Evolutionary conservation across 2,797 vertebrate species (phyloP), one percentile per base, ranked within the genome.

Genomic region (Todus mexicanus): DNA sequence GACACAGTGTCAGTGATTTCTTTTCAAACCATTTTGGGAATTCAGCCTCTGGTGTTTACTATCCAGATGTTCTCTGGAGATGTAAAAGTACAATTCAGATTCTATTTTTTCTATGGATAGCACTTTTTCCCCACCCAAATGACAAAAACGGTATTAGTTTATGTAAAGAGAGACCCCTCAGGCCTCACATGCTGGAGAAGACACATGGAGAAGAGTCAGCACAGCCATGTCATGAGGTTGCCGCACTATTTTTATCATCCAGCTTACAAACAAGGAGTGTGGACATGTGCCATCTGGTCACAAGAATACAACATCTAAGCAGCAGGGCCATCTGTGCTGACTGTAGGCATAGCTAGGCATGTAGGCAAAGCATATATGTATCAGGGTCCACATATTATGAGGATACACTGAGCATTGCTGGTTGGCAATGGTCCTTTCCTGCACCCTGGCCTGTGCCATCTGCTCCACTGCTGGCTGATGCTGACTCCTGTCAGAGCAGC

Each of bases 401-500:
- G 9, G 42, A 56, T 38, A 56, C 12, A 35, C 10, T n/a, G 42
- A 81, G 14, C 11, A 12, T 12, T 81, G 12, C 31, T 47, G 51
- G 4, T 26, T 84, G 37, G 22, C 33, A 33, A 4, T 5, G 15
- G 22, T 43, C 43, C 37, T 51, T 61, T 6, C 15, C 13, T 1
- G 1, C 15, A 45, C 5, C 12, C 31, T 2, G 2, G 31, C 17
- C 25, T 11, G 1, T 43, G 12, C 43, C 6, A 1, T 29, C 68
- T 89, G n/a, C 37, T 78, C 37, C 25, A 19, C 15, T 12, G 3
- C 35, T 31, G 45, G 13, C 40, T 79, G 50, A 61, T 70, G n/a
- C 15, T 4, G 4, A 7, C n/a, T 48, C 40, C 53, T 3, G 1
- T 29, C 35, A 26, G 22, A 57, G 13, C 45, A 68, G 14, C 26